These are phyloP conservation scores for Oeneis ivallda DNA, from an alignment of 2,888 invertebrate genomes.

Conservation along the genomic window DNA sequence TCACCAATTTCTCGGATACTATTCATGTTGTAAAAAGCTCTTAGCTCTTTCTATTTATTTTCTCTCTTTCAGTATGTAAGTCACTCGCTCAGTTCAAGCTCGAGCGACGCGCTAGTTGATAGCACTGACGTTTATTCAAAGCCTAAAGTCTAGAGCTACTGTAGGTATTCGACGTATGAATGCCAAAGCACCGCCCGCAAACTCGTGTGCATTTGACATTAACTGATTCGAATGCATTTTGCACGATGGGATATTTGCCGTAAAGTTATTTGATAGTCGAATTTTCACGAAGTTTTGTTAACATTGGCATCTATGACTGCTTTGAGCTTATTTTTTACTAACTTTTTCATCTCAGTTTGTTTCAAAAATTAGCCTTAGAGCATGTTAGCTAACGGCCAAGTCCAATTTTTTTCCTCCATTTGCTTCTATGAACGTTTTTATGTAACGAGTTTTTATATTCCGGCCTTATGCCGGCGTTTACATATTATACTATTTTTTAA, in stretches of 20 bases:
- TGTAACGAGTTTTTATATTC: too few relatives aligned
- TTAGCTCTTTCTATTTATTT: constrained; percentile 4
- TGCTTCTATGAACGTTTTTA: too few relatives aligned
- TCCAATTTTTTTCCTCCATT: too few relatives aligned
- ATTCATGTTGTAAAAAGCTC: not conserved
- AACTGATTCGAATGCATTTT: constrained; percentile 44
- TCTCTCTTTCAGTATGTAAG: constrained; percentile 5
- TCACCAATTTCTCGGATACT: not conserved
- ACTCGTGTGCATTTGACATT: constrained; percentile 44
- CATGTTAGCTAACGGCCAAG: not conserved
- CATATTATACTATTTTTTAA: too few relatives aligned
- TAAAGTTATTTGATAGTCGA: constrained; percentile 30
- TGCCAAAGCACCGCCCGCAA: constrained; percentile 37
- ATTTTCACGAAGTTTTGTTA: constrained; percentile 18
- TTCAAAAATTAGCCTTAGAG: too few relatives aligned
- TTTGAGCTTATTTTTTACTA: not conserved
- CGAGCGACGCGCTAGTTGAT: constrained; percentile 20
- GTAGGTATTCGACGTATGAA: constrained; percentile 51
- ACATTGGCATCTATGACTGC: not conserved
- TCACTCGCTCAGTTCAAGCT: constrained; percentile 16
- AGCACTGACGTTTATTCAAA: constrained; percentile 28
- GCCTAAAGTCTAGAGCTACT: constrained; percentile 28
- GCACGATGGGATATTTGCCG: constrained; percentile 33
- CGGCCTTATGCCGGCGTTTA: too few relatives aligned
- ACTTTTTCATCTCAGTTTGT: not conserved